Evolutionary conservation across 2,888 invertebrate genomes (phyloP), one percentile per base, ranked within the genome.

Genomic region (Malacosoma neustria): DNA sequence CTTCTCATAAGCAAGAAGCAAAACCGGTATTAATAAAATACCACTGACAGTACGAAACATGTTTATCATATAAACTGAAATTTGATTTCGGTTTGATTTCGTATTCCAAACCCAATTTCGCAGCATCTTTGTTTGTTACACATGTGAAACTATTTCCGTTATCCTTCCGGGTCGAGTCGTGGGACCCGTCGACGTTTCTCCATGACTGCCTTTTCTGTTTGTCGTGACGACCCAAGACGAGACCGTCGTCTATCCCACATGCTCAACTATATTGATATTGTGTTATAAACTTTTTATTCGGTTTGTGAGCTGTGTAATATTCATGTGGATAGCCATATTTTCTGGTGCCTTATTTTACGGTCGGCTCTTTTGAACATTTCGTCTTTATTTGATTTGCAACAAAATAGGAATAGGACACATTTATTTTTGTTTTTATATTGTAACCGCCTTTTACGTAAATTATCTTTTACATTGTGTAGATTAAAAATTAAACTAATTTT

Each of bases 61-160:
- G 73, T 74, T 74, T 72, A 63, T 68, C 67, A 64, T 69, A 66
- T 69, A 66, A 67, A 70, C 61, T n/a, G 59, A 65, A 72, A 74
- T 74, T 68, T 68, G 72, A 73, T 72, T 72, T 67, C 48, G 51
- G 44, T 55, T 54, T 59, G 61, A 69, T 64, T 70, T 57, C 57
- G 54, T 61, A 61, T 63, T 65, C 65, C 62, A 57, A 68, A 68
- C 59, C 56, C 62, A 63, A 67, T 70, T 67, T 66, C 42, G 48
- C 47, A 51, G 49, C 55, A 58, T 61, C 60, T 60, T 69, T 67
- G 62, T 66, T 65, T 66, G 57, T 63, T 57, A 55, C 60, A 56
- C 53, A 55, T 54, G 54, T 48, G 54, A 55, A 62, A 61, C 63
- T 59, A 63, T 64, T 61, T 60, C 50, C 51, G 45, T 48, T 51